Conservation (phyloP, 2,113 vertebrate species). For the Tupaia chinensis region DNA sequence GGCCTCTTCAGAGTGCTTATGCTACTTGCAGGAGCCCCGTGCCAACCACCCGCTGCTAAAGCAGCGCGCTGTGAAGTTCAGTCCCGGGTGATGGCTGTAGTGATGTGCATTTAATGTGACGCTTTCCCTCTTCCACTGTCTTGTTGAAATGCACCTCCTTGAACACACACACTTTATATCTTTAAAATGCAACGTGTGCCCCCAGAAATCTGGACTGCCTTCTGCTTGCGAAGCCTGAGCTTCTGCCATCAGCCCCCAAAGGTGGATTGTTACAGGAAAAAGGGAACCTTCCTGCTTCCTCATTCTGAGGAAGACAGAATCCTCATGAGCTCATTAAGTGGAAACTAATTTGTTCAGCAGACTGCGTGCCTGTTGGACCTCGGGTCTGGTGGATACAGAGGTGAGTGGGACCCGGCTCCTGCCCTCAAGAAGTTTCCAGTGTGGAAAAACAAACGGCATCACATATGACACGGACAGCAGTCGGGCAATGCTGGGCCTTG, state of each 20-base stretch:
- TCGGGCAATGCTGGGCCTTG: not conserved
- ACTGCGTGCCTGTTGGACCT: not conserved
- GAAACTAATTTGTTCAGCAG: constrained; percentile 48
- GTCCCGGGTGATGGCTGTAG: not conserved
- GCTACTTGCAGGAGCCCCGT: not conserved
- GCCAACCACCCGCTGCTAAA: not conserved
- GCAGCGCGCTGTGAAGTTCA: not conserved
- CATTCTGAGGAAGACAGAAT: not conserved
- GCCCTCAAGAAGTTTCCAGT: not conserved
- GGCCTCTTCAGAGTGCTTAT: not conserved
- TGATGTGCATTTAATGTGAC: constrained; percentile 32
- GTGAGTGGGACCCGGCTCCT: not conserved
- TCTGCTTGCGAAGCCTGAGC: not conserved
- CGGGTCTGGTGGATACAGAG: not conserved
- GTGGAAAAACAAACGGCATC: not conserved
- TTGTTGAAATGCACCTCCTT: not conserved
- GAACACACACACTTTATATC: not conserved
- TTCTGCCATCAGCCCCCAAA: not conserved
- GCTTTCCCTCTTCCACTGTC: not conserved
- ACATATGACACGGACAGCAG: no score
- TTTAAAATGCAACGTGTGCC: not conserved
- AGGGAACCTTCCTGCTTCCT: constrained; percentile 11
- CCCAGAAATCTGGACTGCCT: not conserved
- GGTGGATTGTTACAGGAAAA: not conserved
- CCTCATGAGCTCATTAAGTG: constrained; percentile 53